phyloP scores from a whole-genome alignment of 2,888 invertebrate species.

The Parthenolecanium corni region DNA sequence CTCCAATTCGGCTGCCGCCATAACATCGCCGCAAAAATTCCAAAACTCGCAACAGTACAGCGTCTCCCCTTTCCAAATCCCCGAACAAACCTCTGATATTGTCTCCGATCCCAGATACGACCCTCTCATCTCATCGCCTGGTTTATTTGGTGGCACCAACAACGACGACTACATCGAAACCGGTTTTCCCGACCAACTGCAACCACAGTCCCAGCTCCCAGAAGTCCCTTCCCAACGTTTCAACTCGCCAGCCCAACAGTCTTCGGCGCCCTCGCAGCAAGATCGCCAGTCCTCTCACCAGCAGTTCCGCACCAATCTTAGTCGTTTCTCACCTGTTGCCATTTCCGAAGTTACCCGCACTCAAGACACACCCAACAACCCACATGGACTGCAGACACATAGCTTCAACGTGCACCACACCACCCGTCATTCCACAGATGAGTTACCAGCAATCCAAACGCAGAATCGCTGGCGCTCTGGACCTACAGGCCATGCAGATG shows the following conservation, averaged over 20 bases:
- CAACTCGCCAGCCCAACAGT: background rate
- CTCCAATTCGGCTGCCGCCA: constrained; percentile 2
- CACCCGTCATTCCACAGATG: background rate
- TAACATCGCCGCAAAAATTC: background rate
- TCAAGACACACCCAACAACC: constrained; percentile 20
- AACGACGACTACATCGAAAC: constrained; percentile 17
- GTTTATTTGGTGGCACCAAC: background rate
- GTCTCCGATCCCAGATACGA: constrained; percentile 20
- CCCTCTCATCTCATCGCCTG: constrained; percentile 12
- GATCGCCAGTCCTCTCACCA: constrained; percentile 5
- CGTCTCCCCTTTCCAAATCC: background rate
- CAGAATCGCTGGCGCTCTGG: constrained; percentile 1
- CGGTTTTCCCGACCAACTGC: constrained; percentile 1
- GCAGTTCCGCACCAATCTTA: background rate
- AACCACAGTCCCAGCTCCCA: background rate
- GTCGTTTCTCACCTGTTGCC: constrained; percentile 19
- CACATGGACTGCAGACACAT: constrained; percentile 19
- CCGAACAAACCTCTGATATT: background rate
- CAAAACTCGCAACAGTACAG: constrained; percentile 4
- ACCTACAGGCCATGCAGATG: background rate
- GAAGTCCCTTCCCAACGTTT: constrained; percentile 8
- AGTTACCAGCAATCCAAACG: constrained; percentile 1
- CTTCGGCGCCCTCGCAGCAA: background rate
- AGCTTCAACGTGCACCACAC: constrained; percentile 23
- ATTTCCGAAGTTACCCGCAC: constrained; percentile 27